These are phyloP conservation scores for Perdita meconis DNA, from an alignment of 2,888 invertebrate genomes.

Conservation along the genomic window DNA sequence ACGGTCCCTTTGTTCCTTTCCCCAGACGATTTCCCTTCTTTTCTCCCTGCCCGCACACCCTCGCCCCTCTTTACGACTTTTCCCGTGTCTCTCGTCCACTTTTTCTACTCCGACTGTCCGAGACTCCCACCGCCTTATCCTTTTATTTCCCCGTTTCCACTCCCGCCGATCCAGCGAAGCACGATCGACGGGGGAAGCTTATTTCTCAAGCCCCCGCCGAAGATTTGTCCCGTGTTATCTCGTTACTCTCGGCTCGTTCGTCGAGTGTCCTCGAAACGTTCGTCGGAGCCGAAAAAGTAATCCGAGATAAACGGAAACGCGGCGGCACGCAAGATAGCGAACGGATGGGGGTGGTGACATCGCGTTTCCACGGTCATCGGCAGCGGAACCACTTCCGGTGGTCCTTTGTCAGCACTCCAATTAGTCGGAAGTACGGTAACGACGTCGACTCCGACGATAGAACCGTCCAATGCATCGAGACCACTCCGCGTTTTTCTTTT, in stretches of 20 bases:
- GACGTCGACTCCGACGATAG: conserved; percentile 55
- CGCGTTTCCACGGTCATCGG: conserved; percentile 62
- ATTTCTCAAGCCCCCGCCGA: conserved; percentile 23
- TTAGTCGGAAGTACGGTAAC: conserved; percentile 63
- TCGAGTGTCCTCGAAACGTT: conserved; percentile 24
- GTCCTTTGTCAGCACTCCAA: conserved; percentile 64
- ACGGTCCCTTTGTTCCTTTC: conserved; percentile 1
- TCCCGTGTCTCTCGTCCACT: neutral
- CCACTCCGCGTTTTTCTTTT: conserved; percentile 21
- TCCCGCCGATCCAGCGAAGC: neutral
- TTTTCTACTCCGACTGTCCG: neutral
- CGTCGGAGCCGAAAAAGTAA: conserved; percentile 51
- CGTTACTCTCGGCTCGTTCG: conserved; percentile 39
- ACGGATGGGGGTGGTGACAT: conserved; percentile 16
- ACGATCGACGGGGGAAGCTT: conserved; percentile 19
- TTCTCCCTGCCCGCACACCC: neutral
- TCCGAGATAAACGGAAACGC: conserved; percentile 65
- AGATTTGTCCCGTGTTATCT: conserved; percentile 53
- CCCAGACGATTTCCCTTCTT: neutral
- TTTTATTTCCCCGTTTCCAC: conserved; percentile 11
- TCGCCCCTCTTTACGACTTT: neutral
- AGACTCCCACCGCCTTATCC: neutral
- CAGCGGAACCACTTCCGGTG: conserved; percentile 52
- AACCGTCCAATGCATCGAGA: conserved; percentile 48
- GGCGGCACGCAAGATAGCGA: conserved; percentile 21